A percentile compares a stretch with the other conserved stretches of the same genome.
Evolutionary conservation across 2,113 vertebrate species (phyloP).

Genomic region (Forbesichthys papilliferus): DNA sequence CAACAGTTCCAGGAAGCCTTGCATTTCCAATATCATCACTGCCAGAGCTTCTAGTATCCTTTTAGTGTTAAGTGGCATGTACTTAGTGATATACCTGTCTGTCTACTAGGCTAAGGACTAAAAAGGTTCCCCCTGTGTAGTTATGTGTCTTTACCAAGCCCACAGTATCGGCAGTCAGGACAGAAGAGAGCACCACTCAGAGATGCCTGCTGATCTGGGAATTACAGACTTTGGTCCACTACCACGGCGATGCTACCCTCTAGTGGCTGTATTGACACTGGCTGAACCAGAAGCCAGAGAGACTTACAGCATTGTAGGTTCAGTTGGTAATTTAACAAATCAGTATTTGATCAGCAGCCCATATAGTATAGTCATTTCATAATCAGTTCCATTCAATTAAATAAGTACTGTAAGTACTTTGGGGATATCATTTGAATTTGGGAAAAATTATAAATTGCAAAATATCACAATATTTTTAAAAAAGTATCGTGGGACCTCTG

Average conservation of each 20-base stretch:
- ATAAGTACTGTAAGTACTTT: no score
- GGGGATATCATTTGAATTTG: no score
- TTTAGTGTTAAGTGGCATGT: slow-evolving; percentile 17
- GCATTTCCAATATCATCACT: slow-evolving; percentile 75
- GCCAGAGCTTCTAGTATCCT: slow-evolving; percentile 91
- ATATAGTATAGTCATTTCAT: no score
- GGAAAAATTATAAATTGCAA: no score
- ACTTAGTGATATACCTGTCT: not conserved
- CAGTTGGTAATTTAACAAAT: not conserved
- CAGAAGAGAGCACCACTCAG: slow-evolving; percentile 74
- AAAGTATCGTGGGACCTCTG: no score
- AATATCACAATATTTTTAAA: no score
- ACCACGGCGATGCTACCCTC: slow-evolving; percentile 86
- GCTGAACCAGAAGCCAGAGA: slow-evolving; percentile 80
- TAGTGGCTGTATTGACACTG: slow-evolving; percentile 86
- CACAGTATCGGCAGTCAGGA: slow-evolving; percentile 80
- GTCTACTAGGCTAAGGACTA: not conserved
- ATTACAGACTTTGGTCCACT: slow-evolving; percentile 85
- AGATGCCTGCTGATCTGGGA: slow-evolving; percentile 79
- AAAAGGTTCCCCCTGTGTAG: not conserved
- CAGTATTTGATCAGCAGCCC: no score
- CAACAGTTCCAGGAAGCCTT: slow-evolving; percentile 83
- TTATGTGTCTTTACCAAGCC: slow-evolving; percentile 72
- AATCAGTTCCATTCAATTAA: no score
- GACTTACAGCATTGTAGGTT: slow-evolving; percentile 88